Evolutionary conservation across 92 coral and sea anemone species (phyloP), one percentile per base, ranked within the genome.

Genomic region (Epizoanthus stellaris): DNA sequence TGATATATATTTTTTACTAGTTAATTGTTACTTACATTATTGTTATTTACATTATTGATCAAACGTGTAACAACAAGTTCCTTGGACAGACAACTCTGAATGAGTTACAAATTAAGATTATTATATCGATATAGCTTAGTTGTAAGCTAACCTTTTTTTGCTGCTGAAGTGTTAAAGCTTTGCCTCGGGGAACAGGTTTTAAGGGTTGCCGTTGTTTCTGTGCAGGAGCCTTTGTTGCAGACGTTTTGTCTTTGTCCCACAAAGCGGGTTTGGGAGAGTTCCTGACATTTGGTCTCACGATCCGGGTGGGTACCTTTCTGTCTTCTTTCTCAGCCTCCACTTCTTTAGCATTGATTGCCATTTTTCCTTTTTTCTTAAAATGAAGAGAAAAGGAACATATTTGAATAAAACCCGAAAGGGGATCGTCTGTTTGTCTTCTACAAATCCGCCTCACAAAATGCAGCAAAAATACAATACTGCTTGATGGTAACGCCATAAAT

Each of bases 211-310:
- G 59, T 82, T 82, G 70, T 39, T 88, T 71, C 36, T 38, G 73
- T 66, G 75, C 39, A 47, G 87, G 74, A 54, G 90, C 39, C 49
- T 71, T 47, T 14, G 57, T 71, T 34, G 67, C 63, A 61, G 90
- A 21, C 40, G 80, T 54, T 54, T 61, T 86, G 7, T 88, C 92
- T 23, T 76, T 73, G 20, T 88, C 87, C 93, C 95, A 95, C 64
- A 89, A 73, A 38, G 86, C 71, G 45, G 96, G 98, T 76, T 91
- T 95, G 3, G 99, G 99, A 62, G 99, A 96, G 56, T 91, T 94
- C 64, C 99, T 86, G 30, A 96, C 95, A 73, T 96, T 96, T 8
- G 94, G 94, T 58, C 92, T 91, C 6, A 88, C 93, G 14, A 90
- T 77, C 81, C 91, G 90, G 36, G 94, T 91, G 5, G 94, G 98